Evolutionary conservation across 2,888 invertebrate species (phyloP).

Genomic region (Leptopilina drosophilae): DNA sequence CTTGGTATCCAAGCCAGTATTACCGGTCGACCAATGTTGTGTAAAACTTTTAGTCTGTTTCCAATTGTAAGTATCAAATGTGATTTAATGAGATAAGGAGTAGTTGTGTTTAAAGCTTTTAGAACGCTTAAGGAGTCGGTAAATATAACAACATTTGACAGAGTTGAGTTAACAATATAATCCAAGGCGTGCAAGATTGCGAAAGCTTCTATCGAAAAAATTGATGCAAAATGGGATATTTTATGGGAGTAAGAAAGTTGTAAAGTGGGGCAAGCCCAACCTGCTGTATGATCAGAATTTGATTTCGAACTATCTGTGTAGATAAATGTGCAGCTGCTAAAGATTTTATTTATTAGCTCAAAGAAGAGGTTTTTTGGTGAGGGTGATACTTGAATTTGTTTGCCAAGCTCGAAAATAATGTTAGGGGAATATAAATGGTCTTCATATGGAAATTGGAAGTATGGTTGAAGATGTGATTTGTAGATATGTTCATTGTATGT

Average conservation of each 20-base stretch:
- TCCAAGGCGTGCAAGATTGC: not conserved
- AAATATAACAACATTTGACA: not conserved
- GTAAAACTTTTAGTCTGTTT: not conserved
- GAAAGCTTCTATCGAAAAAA: not conserved
- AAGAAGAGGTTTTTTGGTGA: too few species aligned
- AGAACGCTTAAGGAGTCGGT: not conserved
- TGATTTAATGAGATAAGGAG: not conserved
- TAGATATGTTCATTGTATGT: too few species aligned
- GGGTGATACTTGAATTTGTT: too few species aligned
- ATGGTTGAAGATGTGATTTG: too few species aligned
- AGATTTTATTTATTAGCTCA: too few species aligned
- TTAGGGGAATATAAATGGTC: too few species aligned
- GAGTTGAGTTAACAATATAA: not conserved
- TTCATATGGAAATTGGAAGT: too few species aligned
- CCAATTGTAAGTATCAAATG: not conserved
- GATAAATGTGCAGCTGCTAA: too few species aligned
- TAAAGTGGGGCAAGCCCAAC: not conserved
- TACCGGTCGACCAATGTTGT: not conserved
- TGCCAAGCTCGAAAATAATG: too few species aligned
- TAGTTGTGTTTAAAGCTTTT: not conserved
- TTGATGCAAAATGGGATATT: not conserved
- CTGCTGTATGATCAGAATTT: not conserved
- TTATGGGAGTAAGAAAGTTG: not conserved
- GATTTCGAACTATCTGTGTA: too few species aligned
- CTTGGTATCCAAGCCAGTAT: not conserved